Base-by-base conservation (phyloP, 2,888 invertebrate species). In the Eilema griseolum region DNA sequence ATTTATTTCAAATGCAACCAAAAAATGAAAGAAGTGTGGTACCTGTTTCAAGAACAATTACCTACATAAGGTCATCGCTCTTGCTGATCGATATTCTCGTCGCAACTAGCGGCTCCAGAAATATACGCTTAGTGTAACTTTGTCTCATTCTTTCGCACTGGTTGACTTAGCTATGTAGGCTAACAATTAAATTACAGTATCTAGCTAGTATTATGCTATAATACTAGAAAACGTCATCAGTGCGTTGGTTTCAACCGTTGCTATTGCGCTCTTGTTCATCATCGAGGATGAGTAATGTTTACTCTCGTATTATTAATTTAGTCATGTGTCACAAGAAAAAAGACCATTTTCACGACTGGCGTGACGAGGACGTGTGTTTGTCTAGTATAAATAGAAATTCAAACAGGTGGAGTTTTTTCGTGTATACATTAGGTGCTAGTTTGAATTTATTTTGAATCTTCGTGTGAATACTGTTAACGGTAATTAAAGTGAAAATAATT, bases 251-350 rank as follows among this genome's bases (percentile, higher is more conserved):
- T 72, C 69, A 72, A 28, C 41, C 56, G 76, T 73, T 46, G 63
- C 72, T 62, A 23, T 10, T 66, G 16, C 41, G 62, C 59, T 67
- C 66, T 61, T 59, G 26, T 72, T 67, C 66, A 67, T 62, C 33
- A 46, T 75, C 73, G 60, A 67, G 71, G 73, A 83, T 86, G 82
- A 82, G 75, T 75, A 81, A 87, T 81, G 68, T 85, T 78, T 85
- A 77, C 73, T 66, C 70, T 71, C 74, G 73, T 67, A 74, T 86
- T 69, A 74, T 85, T 67, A 70, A 78, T 70, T 79, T 85, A 71
- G 80, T 86, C 77, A 83, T 86, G 81, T 89, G 87, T 83, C 81
- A 80, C 71, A 79, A 78, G 71, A 81, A 82, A 82, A 86, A 86
- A 69, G 69, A 77, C 62, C 77, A 81, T 71, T 78, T 79, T 75